These are phyloP conservation scores for Lepus timidus DNA, from an alignment of 2,113 vertebrate species.

Conservation along the genomic window DNA sequence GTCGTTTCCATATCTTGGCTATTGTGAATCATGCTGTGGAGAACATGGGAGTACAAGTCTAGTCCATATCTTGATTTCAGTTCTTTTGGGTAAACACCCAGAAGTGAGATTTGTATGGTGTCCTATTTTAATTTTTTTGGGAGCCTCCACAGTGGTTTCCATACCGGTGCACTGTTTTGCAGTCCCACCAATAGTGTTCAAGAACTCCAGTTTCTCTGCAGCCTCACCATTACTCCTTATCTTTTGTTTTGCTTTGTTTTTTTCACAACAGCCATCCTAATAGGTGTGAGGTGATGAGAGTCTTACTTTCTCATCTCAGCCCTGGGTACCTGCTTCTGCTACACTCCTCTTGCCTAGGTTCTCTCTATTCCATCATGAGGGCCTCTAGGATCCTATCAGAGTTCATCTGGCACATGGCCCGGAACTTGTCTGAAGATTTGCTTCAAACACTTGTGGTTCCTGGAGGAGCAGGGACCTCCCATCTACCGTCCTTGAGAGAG, in stretches of 20 bases:
- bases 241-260: background rate
- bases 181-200: background rate
- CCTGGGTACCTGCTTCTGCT: background rate
- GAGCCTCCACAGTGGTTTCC: background rate
- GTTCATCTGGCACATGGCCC: background rate
- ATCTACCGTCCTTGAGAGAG: background rate
- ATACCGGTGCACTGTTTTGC: too few species aligned
- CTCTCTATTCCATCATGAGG: background rate
- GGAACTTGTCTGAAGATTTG: background rate
- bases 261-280: background rate
- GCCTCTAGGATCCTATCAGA: background rate
- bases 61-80: background rate
- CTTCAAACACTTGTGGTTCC: background rate
- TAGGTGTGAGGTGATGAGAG: background rate
- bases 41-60: background rate
- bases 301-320: constrained; percentile 33
- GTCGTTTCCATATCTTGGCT: background rate
- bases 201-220: background rate
- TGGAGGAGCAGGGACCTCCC: background rate
- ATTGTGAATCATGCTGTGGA: background rate
- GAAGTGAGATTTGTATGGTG: background rate
- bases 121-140: background rate
- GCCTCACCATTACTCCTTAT: background rate
- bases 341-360: background rate
- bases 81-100: background rate